A percentile compares a stretch with the other conserved stretches of the same genome.
phyloP scores from a whole-genome alignment of 2,797 vertebrate genomes.

The Melanotaenia maccullochi region DNA sequence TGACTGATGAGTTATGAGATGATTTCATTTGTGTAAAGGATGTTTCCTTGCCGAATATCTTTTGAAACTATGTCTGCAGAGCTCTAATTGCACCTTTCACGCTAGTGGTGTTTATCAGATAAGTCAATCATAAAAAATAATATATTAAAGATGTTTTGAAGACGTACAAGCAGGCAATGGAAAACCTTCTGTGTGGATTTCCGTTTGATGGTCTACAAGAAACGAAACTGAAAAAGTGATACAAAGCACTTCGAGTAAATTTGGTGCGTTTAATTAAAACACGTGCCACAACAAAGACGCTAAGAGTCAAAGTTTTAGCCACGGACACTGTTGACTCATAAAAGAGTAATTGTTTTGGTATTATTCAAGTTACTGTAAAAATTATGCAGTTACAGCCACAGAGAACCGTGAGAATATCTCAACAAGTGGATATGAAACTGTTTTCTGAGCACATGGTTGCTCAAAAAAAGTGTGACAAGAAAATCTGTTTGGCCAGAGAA shows the following conservation, averaged over 20 bases:
- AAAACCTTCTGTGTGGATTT: constrained; percentile 51
- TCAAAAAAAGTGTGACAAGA: constrained; percentile 20
- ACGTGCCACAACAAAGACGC: constrained; percentile 85
- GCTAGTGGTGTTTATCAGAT: background rate
- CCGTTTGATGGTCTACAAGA: constrained; percentile 55
- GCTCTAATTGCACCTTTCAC: background rate
- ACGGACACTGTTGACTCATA: constrained; percentile 82
- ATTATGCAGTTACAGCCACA: constrained; percentile 32
- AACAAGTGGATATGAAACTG: constrained; percentile 42
- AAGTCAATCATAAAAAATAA: background rate
- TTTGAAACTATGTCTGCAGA: constrained; percentile 11
- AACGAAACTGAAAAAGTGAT: constrained; percentile 73
- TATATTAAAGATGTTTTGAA: constrained; percentile 1
- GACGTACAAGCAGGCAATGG: constrained; percentile 24
- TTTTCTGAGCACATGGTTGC: constrained; percentile 9
- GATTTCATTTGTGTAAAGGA: constrained; percentile 29
- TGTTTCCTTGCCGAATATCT: constrained; percentile 18
- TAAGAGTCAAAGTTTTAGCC: constrained; percentile 75
- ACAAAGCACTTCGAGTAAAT: constrained; percentile 86
- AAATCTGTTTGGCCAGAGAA: constrained; percentile 40
- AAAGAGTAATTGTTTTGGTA: constrained; percentile 76
- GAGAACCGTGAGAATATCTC: constrained; percentile 68
- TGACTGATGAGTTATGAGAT: constrained; percentile 59
- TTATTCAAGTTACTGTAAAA: constrained; percentile 83
- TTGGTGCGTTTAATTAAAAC: constrained; percentile 87